phyloP scores from a whole-genome alignment of 2,113 vertebrate species.

The Microcebus jonahi region DNA sequence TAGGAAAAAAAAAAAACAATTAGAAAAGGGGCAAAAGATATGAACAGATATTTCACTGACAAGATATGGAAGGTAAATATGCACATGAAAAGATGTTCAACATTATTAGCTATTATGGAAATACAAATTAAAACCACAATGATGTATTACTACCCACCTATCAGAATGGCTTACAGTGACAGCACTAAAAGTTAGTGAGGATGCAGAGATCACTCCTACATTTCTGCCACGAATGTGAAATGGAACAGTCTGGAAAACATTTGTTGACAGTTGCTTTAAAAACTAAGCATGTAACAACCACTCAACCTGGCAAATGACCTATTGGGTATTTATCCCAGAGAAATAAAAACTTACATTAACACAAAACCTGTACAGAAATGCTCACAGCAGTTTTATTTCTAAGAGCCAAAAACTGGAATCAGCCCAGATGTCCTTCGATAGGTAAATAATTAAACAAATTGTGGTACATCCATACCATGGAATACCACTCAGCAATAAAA shows the following conservation, averaged over 20 bases:
- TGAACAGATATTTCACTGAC: neutral
- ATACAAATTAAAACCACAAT: neutral
- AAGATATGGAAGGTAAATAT: neutral
- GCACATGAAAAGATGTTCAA: neutral
- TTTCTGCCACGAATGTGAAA: neutral
- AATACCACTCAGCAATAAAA: neutral
- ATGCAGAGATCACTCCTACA: neutral
- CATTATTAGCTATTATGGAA: neutral
- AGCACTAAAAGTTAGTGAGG: neutral
- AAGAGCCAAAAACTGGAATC: neutral
- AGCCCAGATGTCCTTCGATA: neutral
- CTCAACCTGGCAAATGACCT: neutral
- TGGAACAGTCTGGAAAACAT: neutral
- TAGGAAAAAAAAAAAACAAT: neutral
- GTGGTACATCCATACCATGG: neutral
- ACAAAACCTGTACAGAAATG: neutral
- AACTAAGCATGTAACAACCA: neutral
- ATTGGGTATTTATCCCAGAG: neutral
- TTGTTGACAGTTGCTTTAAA: neutral
- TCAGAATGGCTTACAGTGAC: neutral
- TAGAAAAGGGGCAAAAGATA: slow-evolving; percentile 31
- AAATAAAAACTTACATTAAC: slow-evolving; percentile 1
- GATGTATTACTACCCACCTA: neutral
- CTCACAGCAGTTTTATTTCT: neutral
- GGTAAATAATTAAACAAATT: neutral